Conservation (phyloP, 2,888 invertebrate species). For the Brachyptera risi region DNA sequence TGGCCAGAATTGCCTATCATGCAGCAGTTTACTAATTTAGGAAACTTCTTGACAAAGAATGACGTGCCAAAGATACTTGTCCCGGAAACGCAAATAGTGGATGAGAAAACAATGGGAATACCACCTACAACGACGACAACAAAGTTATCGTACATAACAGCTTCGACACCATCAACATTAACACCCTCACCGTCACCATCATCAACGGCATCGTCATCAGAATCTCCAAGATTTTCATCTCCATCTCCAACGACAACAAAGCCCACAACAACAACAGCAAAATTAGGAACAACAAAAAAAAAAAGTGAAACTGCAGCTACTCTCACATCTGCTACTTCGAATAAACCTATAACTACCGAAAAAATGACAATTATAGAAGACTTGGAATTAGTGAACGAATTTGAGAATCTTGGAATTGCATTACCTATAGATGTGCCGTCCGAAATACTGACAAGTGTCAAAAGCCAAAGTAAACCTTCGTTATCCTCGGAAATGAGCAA, state of each 20-base stretch:
- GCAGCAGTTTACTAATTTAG: slow-evolving; percentile 36
- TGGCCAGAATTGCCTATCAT: slow-evolving; percentile 36
- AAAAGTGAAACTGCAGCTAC: slow-evolving; percentile 36
- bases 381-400: not conserved
- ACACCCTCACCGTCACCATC: too few relatives aligned
- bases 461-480: not conserved
- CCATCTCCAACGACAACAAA: too few relatives aligned
- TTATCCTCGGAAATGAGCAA: not conserved
- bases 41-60: slow-evolving; percentile 30
- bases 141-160: too few relatives aligned
- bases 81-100: not conserved
- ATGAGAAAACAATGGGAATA: slow-evolving; percentile 33
- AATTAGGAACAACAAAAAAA: too few relatives aligned
- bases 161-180: too few relatives aligned
- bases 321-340: not conserved
- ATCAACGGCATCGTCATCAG: too few relatives aligned
- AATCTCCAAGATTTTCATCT: too few relatives aligned
- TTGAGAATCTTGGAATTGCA: slow-evolving; percentile 12
- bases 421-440: not conserved
- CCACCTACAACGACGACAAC: slow-evolving; percentile 41
- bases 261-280: too few relatives aligned
- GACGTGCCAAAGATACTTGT: not conserved
- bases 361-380: not conserved
- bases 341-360: not conserved
- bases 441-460: not conserved